Conservation (phyloP, 2,113 vertebrate species). For the Eulacestoma nigropectus region DNA sequence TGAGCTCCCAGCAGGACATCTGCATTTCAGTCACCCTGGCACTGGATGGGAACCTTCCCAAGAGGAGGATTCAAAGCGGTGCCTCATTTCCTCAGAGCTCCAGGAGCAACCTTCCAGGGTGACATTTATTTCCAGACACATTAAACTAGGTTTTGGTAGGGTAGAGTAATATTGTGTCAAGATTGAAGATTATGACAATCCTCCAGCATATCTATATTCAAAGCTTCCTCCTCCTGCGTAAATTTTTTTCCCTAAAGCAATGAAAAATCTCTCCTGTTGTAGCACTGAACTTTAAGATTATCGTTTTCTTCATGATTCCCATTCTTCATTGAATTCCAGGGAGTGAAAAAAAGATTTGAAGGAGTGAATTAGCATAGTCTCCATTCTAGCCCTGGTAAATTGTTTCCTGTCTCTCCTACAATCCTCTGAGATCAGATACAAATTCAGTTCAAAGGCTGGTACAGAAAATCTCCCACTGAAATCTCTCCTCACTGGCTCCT, state of each 20-base stretch:
- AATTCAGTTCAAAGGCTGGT: constrained; percentile 31
- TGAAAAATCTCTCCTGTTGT: constrained; percentile 42
- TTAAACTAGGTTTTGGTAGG: not conserved
- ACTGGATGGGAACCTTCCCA: not conserved
- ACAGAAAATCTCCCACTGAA: constrained; percentile 4
- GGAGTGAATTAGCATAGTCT: constrained; percentile 47
- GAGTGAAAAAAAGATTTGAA: constrained; percentile 19
- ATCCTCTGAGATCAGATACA: constrained; percentile 13
- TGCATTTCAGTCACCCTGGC: too few relatives aligned
- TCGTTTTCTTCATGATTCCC: constrained; percentile 31
- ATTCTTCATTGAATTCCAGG: constrained; percentile 45
- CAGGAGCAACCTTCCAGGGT: not conserved
- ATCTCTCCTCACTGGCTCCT: not conserved
- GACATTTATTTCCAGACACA: constrained; percentile 19
- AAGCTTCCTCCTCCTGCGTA: constrained; percentile 11
- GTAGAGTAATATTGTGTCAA: constrained; percentile 45
- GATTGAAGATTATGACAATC: constrained; percentile 44
- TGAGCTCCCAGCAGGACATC: too few relatives aligned
- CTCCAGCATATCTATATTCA: constrained; percentile 33
- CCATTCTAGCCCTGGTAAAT: constrained; percentile 7
- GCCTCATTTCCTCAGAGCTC: not conserved
- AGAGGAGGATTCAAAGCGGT: not conserved
- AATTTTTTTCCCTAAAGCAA: constrained; percentile 31
- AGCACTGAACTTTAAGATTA: constrained; percentile 52
- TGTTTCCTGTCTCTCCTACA: constrained; percentile 27